These are phyloP conservation scores for Elgaria multicarinata DNA, from an alignment of 2,113 vertebrate species.

Conservation along the genomic window DNA sequence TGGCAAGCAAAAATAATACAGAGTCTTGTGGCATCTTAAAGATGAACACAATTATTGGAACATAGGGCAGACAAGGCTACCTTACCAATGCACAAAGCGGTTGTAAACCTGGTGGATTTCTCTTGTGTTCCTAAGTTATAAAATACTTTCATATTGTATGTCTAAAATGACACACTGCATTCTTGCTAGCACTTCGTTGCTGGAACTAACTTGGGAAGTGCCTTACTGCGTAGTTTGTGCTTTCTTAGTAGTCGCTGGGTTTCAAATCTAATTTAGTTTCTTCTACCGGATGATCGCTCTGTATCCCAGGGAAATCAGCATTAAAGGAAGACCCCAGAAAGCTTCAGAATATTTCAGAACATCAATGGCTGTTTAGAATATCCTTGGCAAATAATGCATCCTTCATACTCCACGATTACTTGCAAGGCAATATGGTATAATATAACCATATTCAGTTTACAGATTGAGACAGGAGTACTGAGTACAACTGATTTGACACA, in stretches of 20 bases:
- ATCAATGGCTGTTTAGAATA: not conserved
- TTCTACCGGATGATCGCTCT: not conserved
- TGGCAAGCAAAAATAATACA: not conserved
- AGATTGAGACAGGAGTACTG: not conserved
- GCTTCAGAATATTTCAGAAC: not conserved
- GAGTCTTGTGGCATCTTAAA: not conserved
- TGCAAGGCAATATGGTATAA: not conserved
- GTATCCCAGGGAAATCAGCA: not conserved
- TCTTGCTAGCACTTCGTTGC: not conserved
- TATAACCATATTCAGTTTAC: not conserved
- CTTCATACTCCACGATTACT: not conserved
- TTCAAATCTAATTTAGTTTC: slow-evolving; percentile 3
- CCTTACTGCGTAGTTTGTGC: not conserved
- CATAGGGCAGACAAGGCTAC: too few species aligned
- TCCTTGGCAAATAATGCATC: not conserved
- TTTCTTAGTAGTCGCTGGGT: not conserved
- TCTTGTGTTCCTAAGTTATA: not conserved
- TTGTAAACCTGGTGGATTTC: not conserved
- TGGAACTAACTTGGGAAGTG: not conserved
- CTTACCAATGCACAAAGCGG: not conserved
- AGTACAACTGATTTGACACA: not conserved
- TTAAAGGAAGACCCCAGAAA: not conserved
- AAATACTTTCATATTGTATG: not conserved
- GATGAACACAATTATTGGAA: not conserved
- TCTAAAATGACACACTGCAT: not conserved